Percentiles rank a stretch among this genome's conserved stretches.
Conservation (phyloP, 2,797 vertebrate genomes). For the Aphelocoma californica region DNA sequence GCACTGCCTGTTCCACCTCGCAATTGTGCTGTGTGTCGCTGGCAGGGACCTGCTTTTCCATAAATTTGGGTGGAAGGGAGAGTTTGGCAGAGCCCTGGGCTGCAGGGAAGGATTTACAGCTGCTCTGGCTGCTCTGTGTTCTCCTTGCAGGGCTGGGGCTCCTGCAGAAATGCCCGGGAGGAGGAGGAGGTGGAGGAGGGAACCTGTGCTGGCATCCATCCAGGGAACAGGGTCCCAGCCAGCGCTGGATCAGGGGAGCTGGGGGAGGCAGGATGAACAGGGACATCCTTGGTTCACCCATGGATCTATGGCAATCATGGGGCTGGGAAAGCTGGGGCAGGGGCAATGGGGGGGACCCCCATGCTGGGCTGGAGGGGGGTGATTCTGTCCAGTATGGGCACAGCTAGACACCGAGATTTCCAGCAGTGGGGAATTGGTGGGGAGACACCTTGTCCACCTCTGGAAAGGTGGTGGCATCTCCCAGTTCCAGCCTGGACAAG, state of each 20-base stretch:
- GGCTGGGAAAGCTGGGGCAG: not conserved
- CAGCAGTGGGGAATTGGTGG: not conserved
- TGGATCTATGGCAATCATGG: rapidly evolving
- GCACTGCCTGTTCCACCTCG: not conserved
- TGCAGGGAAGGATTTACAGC: slow-evolving; percentile 54
- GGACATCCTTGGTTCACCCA: not conserved
- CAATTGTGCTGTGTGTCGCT: not conserved
- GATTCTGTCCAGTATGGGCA: not conserved
- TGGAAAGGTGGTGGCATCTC: not conserved
- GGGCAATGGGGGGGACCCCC: not conserved
- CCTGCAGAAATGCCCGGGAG: not conserved
- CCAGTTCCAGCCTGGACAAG: not conserved
- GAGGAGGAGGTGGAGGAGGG: not conserved
- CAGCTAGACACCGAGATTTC: not conserved
- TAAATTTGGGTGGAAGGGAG: slow-evolving; percentile 65
- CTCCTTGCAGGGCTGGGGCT: slow-evolving; percentile 33
- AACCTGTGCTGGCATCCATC: not conserved
- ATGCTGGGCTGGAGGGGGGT: not conserved
- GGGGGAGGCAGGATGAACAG: not conserved
- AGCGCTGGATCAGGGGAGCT: not conserved
- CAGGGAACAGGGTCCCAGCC: not conserved
- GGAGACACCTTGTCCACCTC: not conserved
- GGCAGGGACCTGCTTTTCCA: slow-evolving; percentile 60
- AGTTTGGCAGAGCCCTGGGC: slow-evolving; percentile 56
- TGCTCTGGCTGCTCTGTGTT: slow-evolving; percentile 29